A percentile compares a stretch with the other conserved stretches of the same genome.
Evolutionary conservation across 2,113 vertebrate genomes (phyloP).

Genomic region (Arvicanthis niloticus): DNA sequence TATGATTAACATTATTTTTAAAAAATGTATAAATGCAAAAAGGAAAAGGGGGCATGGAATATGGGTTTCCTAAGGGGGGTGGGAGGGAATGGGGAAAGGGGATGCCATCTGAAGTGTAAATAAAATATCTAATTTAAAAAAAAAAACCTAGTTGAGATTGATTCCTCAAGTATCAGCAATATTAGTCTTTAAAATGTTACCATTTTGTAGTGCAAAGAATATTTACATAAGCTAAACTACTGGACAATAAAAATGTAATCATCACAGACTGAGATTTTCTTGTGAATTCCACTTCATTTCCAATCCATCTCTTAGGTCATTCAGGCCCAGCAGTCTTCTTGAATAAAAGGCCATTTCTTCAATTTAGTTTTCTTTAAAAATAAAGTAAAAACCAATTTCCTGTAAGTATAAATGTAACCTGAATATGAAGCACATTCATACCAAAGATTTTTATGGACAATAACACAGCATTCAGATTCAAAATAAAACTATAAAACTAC

Average conservation of each 20-base stretch:
- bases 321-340: slow-evolving; percentile 79
- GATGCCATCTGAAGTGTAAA: too few relatives aligned
- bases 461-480: slow-evolving; percentile 35
- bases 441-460: slow-evolving; percentile 36
- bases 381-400: slow-evolving; percentile 65
- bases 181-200: slow-evolving; percentile 87
- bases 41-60: too few relatives aligned
- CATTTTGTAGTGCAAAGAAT: slow-evolving; percentile 86
- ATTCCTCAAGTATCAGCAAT: slow-evolving; percentile 88
- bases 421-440: slow-evolving; percentile 48
- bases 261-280: slow-evolving; percentile 79
- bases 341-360: slow-evolving; percentile 76
- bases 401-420: slow-evolving; percentile 70
- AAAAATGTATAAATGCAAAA: too few relatives aligned
- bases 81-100: too few relatives aligned
- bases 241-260: slow-evolving; percentile 78
- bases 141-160: slow-evolving; percentile 83
- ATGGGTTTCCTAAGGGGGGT: too few relatives aligned
- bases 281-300: slow-evolving; percentile 76
- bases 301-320: slow-evolving; percentile 66
- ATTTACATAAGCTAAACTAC: slow-evolving; percentile 79
- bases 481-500: slow-evolving; percentile 30
- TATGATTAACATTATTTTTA: too few relatives aligned
- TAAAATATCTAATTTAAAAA: too few relatives aligned
- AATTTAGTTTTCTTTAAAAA: slow-evolving; percentile 90